Evolutionary conservation across 2,113 vertebrate species (phyloP), one percentile per base, ranked within the genome.

Genomic region (Alethe diademata): DNA sequence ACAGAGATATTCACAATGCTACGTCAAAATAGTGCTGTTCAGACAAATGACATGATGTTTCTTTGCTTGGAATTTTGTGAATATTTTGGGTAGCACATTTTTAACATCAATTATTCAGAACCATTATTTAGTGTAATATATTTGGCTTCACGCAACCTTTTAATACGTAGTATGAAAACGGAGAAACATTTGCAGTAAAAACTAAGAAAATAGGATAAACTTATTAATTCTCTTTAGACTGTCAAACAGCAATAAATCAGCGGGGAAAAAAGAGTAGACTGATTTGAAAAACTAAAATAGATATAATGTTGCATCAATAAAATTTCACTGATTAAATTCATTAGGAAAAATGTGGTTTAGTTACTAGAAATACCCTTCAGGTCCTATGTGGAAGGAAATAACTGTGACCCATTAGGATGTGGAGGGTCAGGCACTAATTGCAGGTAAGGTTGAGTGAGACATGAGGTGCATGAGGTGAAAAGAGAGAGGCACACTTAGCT

Each of bases 161-260:
- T 67, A 87, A 85, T 81, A 92, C 82, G 50, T 18, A 86, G 29
- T 47, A 62, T 28, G 29, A 79, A 88, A 84, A 12, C 10, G 78
- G 31, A 40, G 51, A 88, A 93, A 72, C 18, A 51, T 74, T 91
- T 72, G 9, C 23, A 64, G 40, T 67, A 71, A 92, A 56, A 84
- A 11, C 8, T 24, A 75, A 71, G 42, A 81, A 81, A 74, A 67
- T 36, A 75, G 6, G 12, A 74, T 42, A 85, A 9, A 11, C 6
- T 91, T 81, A 92, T 50, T 93, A 87, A 93, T 95, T 95, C 70
- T 81, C 33, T 92, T 92, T 79, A 75, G n/a, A 71, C 48, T 92
- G 84, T 72, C 89, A 95, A 89, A 67, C 14, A 89, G 5, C 31
- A 88, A 53, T 12, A 61, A 86, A 92, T n/a, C 42, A 61, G 25